Conservation (phyloP, 2,888 invertebrate genomes). For the Drosophila gaucha region DNA sequence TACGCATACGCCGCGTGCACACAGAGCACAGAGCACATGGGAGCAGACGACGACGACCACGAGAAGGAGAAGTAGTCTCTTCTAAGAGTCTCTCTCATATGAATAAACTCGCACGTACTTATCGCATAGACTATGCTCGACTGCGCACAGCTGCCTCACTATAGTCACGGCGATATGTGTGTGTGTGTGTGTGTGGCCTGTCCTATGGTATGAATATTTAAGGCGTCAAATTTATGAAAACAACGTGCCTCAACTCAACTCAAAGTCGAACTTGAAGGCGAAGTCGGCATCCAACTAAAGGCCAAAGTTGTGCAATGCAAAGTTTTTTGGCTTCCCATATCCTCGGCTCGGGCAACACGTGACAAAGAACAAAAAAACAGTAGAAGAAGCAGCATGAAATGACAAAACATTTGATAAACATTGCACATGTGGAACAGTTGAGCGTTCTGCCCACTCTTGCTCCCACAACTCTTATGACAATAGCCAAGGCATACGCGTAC, state of each 20-base stretch:
- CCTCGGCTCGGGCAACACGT: constrained; percentile 51
- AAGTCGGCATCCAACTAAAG: constrained; percentile 33
- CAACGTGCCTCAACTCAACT: constrained; percentile 70
- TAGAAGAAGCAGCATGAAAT: constrained; percentile 22
- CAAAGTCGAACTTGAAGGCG: constrained; percentile 51
- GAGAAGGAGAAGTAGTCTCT: constrained; percentile 22
- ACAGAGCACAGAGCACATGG: constrained; percentile 25
- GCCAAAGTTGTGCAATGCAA: constrained; percentile 71
- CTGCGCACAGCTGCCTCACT: constrained; percentile 72
- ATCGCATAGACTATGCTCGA: constrained; percentile 78
- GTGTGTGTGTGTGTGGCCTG: constrained; percentile 25
- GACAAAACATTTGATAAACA: constrained; percentile 78
- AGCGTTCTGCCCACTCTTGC: constrained; percentile 6
- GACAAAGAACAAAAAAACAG: constrained; percentile 56
- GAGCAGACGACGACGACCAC: neutral
- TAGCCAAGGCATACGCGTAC: constrained; percentile 23
- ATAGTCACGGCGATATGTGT: constrained; percentile 2
- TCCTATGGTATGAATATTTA: constrained; percentile 71
- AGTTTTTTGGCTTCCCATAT: constrained; percentile 43
- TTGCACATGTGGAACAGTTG: constrained; percentile 66
- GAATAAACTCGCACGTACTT: constrained; percentile 80
- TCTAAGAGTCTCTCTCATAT: constrained; percentile 58
- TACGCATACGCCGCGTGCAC: constrained; percentile 69
- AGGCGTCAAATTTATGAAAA: constrained; percentile 73
- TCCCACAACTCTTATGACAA: constrained; percentile 59